phyloP scores from a whole-genome alignment of 2,888 invertebrate species.

The Tricholauxania praeusta region DNA sequence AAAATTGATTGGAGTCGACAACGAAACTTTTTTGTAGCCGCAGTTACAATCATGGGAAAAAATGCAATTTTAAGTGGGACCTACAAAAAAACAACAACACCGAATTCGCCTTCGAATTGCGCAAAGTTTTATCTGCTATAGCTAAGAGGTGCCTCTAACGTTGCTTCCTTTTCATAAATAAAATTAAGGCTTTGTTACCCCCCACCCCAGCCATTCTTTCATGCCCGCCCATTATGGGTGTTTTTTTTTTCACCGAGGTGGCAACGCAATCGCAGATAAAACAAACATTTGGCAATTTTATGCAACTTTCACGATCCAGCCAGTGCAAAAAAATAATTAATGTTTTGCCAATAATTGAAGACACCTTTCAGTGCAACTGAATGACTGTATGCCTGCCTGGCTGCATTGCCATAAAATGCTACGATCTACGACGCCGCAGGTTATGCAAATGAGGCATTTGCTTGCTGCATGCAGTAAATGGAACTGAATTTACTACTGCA shows the following conservation, averaged over 20 bases:
- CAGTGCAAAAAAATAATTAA: constrained; percentile 55
- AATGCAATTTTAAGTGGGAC: constrained; percentile 59
- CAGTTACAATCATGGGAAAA: constrained; percentile 59
- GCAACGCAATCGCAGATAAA: constrained; percentile 40
- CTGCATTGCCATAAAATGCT: constrained; percentile 23
- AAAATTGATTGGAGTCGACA: constrained; percentile 42
- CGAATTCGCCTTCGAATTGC: constrained; percentile 32
- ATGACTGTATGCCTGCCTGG: background rate
- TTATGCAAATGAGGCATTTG: constrained; percentile 57
- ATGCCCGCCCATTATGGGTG: background rate
- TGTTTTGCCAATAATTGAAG: constrained; percentile 62
- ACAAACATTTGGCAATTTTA: constrained; percentile 41
- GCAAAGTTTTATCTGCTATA: constrained; percentile 45
- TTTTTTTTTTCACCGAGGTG: constrained; percentile 16
- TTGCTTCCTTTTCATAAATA: constrained; percentile 28
- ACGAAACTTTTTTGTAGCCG: constrained; percentile 5
- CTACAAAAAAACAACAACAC: constrained; percentile 50
- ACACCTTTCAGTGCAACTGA: constrained; percentile 51
- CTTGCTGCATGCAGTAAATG: background rate
- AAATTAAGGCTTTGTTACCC: constrained; percentile 26
- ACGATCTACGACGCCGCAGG: constrained; percentile 47
- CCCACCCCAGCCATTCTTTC: background rate
- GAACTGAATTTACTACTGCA: background rate
- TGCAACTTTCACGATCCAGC: constrained; percentile 53
- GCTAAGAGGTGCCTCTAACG: constrained; percentile 40